Base-by-base conservation (phyloP, 2,797 vertebrate genomes). In the Emys orbicularis region DNA sequence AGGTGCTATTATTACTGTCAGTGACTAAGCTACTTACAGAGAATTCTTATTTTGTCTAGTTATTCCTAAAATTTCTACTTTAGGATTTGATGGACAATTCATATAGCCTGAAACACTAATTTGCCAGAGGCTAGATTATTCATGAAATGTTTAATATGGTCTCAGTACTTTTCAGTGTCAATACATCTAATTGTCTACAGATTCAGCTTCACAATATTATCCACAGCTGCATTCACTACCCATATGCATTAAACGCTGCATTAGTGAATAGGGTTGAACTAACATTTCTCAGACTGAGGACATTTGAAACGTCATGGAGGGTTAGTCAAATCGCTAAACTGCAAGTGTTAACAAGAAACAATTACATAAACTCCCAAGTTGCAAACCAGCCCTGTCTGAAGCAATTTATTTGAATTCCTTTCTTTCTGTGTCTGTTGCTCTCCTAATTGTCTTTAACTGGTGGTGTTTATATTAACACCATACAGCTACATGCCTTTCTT, bases 251-350 rank as follows among this genome's bases (percentile, higher is more conserved):
- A 86, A 91, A 27, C 19, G 41, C 88, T 49, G 1, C 7, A 79
- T 19, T n/a, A 90, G 74, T 23, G 54, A 91, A 77, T 13, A 77
- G 25, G 74, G 72, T 34, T 86, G 65, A 94, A 86, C 61, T 53
- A 80, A 59, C 57, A 53, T 88, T 96, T 90, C 89, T 86, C 85
- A 81, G 95, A 53, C 88, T 84, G 68, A 80, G 81, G 74, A 92
- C 31, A 81, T 84, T 18, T 79, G 93, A 96, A 96, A 97, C 76
- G 79, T 82, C 79, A 80, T 83, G 47, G 77, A 65, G 89, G 79
- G 84, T 89, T 93, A 92, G n/a, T 96, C 90, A 97, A 79, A 95
- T 83, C 74, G 91, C 93, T 95, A 65, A 95, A 88, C 92, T 95
- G 76, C 90, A 93, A 84, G 93, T 89, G 89, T 83, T 93, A 92